Evolutionary conservation across 2,888 invertebrate species (phyloP).

Genomic region (Lycophotia porphyrea): DNA sequence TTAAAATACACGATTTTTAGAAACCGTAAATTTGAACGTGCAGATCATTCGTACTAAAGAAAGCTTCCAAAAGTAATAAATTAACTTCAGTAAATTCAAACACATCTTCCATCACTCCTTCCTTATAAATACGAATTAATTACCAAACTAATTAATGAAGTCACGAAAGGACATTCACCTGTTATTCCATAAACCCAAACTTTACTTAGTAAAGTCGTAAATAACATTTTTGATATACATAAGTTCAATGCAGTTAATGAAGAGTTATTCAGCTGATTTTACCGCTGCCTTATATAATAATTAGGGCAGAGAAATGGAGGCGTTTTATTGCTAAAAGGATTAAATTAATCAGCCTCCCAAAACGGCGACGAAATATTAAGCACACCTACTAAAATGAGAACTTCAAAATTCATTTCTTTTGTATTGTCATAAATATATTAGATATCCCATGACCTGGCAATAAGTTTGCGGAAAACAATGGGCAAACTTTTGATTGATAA

Average conservation of each 20-base stretch:
- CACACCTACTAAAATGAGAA: conserved; percentile 45
- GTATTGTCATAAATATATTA: conserved; percentile 55
- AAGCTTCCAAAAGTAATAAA: conserved; percentile 6
- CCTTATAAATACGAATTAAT: conserved; percentile 11
- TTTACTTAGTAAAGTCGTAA: conserved; percentile 25
- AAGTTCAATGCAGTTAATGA: conserved; percentile 54
- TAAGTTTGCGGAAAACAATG: conserved; percentile 70
- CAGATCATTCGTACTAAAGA: conserved; percentile 2
- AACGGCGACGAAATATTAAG: conserved; percentile 48
- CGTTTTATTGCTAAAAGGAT: conserved; percentile 60
- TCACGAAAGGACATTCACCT: conserved; percentile 17
- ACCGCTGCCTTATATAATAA: conserved; percentile 52
- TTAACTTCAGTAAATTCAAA: conserved; percentile 3
- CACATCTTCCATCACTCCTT: conserved; percentile 1
- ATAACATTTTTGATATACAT: conserved; percentile 38
- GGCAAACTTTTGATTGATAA: conserved; percentile 75
- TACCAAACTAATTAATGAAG: conserved; percentile 26
- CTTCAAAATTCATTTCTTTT: conserved; percentile 55
- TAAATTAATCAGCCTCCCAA: conserved; percentile 57
- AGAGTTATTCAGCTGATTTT: conserved; percentile 48
- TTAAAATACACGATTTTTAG: background rate
- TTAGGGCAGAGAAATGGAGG: conserved; percentile 42
- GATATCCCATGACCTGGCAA: conserved; percentile 53
- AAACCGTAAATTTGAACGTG: background rate
- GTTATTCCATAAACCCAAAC: conserved; percentile 16